A percentile compares a stretch with the other conserved stretches of the same genome.
phyloP scores from a whole-genome alignment of 2,113 vertebrate genomes.

The Indicator indicator region DNA sequence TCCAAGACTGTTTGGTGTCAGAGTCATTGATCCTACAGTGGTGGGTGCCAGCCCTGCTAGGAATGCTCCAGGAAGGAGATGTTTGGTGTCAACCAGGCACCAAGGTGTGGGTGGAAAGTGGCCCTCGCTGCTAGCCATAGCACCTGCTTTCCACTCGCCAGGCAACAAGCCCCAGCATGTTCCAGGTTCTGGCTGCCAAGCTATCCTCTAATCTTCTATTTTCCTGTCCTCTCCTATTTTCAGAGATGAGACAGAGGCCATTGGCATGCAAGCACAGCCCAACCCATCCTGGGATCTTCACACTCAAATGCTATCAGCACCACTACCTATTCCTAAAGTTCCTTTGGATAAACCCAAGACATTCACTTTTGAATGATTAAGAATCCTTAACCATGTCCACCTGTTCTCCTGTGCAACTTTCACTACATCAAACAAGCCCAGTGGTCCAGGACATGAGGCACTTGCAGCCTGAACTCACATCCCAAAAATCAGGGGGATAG shows the following conservation, averaged over 20 bases:
- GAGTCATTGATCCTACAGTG: accelerated
- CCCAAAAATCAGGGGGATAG: background rate
- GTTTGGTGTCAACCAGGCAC: background rate
- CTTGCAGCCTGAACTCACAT: accelerated
- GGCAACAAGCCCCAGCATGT: background rate
- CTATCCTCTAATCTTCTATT: background rate
- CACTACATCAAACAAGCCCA: accelerated
- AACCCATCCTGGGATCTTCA: background rate
- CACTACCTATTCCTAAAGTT: background rate
- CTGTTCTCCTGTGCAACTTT: background rate
- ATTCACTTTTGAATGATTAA: background rate
- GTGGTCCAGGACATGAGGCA: accelerated
- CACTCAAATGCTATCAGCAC: background rate
- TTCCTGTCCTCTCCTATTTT: background rate
- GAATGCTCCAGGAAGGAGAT: background rate
- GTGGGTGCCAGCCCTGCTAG: background rate
- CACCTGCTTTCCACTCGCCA: background rate
- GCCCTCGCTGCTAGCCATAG: background rate
- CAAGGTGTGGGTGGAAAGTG: background rate
- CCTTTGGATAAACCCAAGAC: background rate
- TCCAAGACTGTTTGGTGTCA: background rate
- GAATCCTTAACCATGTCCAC: background rate
- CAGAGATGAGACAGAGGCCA: background rate
- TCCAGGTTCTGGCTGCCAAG: background rate
- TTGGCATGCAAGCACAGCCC: background rate